Base-by-base conservation (phyloP, 2,888 invertebrate species). In the Germaria angustata region DNA sequence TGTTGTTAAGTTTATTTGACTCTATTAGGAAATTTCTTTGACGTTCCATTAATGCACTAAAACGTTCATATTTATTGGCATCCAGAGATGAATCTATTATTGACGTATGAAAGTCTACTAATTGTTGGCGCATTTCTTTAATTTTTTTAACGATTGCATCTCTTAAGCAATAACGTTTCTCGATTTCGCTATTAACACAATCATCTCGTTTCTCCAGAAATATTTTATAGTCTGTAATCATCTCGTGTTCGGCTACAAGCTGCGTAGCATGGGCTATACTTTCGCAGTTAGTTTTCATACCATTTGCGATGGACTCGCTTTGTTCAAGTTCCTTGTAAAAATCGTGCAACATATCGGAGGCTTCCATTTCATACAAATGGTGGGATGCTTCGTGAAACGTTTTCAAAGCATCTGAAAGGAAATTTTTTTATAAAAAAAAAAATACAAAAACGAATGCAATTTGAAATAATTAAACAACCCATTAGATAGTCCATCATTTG, bases 401-500 rank as follows among this genome's bases (percentile, higher is more conserved):
- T 39, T 86, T 84, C 28, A 86, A 88, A 20, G 76, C 84, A 59
- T 84, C 88, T 88, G 15, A 6, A 34, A 57, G 65, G 8, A 8
- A 15, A 1, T 8, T 32, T 28, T 6, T 28, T 28, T 28, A 28
- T 28, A 28, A 28, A 28, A 28, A 5, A 5, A 6, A 28, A 5
- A 5, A 5, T 28, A 6, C 28, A 28, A 6, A 6, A 28, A n/a
- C n/a, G n/a, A 34, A 15, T 2, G 5, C 11, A 22, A 3, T 28
- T 28, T 28, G 20, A 53, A 15, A 22, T 8, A 34, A n/a, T 65
- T 17, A 2, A 20, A 28, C 88, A 22, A 59, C 90, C 86, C 7
- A 78, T 84, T 36, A 91, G 80, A 85, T 88, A 90, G 36, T 90
- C 88, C 57, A 91, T 81, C 22, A 89, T 61, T 15, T 88, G 85